phyloP scores from a whole-genome alignment of 1,140 invertebrate species.

The Drosophila novamexicana region DNA sequence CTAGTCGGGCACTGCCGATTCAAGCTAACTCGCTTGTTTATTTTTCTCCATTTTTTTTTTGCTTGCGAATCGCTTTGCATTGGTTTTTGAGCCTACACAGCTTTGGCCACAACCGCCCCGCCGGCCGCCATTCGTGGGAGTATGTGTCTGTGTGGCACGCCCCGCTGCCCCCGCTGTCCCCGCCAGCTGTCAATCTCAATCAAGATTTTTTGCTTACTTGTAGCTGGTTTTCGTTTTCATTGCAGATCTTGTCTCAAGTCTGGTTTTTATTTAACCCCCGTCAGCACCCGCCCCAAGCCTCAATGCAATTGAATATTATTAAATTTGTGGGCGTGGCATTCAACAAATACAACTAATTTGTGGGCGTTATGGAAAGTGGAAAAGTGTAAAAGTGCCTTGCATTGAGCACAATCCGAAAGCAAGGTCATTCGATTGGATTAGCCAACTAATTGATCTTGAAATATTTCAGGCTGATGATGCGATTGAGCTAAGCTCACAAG shows the following conservation, averaged over 20 bases:
- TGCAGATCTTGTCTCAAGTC: slow-evolving; percentile 55
- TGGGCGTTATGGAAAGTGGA: slow-evolving; percentile 44
- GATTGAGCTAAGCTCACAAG: background rate
- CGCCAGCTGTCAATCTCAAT: slow-evolving; percentile 59
- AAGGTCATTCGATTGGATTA: slow-evolving; percentile 25
- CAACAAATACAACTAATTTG: background rate
- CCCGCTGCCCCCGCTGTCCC: slow-evolving; percentile 3
- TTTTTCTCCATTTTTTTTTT: slow-evolving; percentile 9
- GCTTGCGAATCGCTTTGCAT: slow-evolving; percentile 15
- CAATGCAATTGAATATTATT: slow-evolving; percentile 65
- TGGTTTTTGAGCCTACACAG: slow-evolving; percentile 34
- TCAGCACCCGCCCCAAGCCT: slow-evolving; percentile 18
- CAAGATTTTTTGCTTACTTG: slow-evolving; percentile 32
- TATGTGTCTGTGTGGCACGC: slow-evolving; percentile 30
- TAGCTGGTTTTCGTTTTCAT: slow-evolving; percentile 66
- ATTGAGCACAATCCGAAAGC: background rate
- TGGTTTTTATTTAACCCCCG: slow-evolving; percentile 40
- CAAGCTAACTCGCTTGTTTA: background rate
- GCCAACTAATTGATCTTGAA: slow-evolving; percentile 13
- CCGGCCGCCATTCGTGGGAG: slow-evolving; percentile 24
- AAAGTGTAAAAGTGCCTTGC: slow-evolving; percentile 19
- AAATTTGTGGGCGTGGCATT: slow-evolving; percentile 39
- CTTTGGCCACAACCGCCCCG: slow-evolving; percentile 11
- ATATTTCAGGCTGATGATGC: background rate
- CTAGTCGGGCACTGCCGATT: no score